Evolutionary conservation across 1,140 invertebrate species (phyloP).

Genomic region (Vanessa tameamea): DNA sequence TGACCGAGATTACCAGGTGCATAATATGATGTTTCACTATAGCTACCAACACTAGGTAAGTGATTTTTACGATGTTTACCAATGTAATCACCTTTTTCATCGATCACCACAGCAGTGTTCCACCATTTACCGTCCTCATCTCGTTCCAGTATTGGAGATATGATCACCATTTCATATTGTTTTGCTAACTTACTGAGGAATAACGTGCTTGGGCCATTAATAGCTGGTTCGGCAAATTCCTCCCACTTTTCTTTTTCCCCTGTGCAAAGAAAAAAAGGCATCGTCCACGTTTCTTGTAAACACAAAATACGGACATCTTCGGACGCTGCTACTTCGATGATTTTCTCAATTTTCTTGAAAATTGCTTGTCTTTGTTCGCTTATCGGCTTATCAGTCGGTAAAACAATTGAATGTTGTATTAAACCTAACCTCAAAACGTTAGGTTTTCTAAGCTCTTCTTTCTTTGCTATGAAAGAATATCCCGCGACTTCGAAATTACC

Average conservation of each 20-base stretch:
- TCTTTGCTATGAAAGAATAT: slow-evolving; percentile 84
- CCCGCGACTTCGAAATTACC: slow-evolving; percentile 88
- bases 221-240: slow-evolving; percentile 96
- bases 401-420: slow-evolving; percentile 94
- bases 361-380: slow-evolving; percentile 90
- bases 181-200: slow-evolving; percentile 90
- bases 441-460: slow-evolving; percentile 85
- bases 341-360: slow-evolving; percentile 87
- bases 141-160: slow-evolving; percentile 97
- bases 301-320: slow-evolving; percentile 94
- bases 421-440: slow-evolving; percentile 90
- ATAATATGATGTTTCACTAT: slow-evolving; percentile 99
- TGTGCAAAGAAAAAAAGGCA: slow-evolving; percentile 99
- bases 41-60: slow-evolving; percentile 97
- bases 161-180: slow-evolving; percentile 95
- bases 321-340: slow-evolving; percentile 90
- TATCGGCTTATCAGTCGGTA: slow-evolving; percentile 88
- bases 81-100: slow-evolving; percentile 90
- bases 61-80: slow-evolving; percentile 99
- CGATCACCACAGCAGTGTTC: slow-evolving; percentile 98
- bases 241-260: slow-evolving; percentile 97
- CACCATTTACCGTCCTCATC: slow-evolving; percentile 93
- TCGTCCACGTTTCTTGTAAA: slow-evolving; percentile 99
- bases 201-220: slow-evolving; percentile 91
- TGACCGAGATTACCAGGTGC: slow-evolving; percentile 97